These are phyloP conservation scores for Channa maculata DNA, from an alignment of 2,113 vertebrate genomes.

Conservation along the genomic window DNA sequence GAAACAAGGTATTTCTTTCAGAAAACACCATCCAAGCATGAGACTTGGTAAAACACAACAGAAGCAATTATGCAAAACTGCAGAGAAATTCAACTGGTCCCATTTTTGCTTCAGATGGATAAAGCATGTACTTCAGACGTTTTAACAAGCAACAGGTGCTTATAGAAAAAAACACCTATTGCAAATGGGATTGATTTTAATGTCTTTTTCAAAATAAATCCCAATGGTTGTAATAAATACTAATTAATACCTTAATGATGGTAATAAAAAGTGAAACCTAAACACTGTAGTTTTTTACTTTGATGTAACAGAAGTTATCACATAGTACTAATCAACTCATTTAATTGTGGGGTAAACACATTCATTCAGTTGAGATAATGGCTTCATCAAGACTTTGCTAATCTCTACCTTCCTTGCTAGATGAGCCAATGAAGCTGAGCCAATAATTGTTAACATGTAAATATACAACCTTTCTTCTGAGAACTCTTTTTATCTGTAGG, in stretches of 20 bases:
- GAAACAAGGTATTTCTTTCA: slow-evolving; percentile 42
- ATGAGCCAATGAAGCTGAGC: slow-evolving; percentile 15
- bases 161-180: not conserved
- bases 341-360: slow-evolving; percentile 17
- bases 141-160: slow-evolving; percentile 39
- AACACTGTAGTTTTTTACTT: not conserved
- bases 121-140: slow-evolving; percentile 12
- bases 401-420: slow-evolving; percentile 1
- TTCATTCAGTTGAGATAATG: slow-evolving; percentile 27
- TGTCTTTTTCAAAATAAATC: slow-evolving; percentile 1
- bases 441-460: slow-evolving; percentile 18
- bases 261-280: slow-evolving; percentile 5
- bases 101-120: slow-evolving; percentile 29
- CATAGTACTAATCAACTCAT: slow-evolving; percentile 1
- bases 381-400: slow-evolving; percentile 23
- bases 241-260: slow-evolving; percentile 5
- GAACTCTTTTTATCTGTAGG: not conserved
- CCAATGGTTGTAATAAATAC: not conserved
- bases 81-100: slow-evolving; percentile 45
- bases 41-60: slow-evolving; percentile 27
- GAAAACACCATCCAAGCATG: slow-evolving; percentile 20
- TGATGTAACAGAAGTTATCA: slow-evolving; percentile 9
- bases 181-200: not conserved
- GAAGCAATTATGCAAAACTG: slow-evolving; percentile 66
- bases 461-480: not conserved